Conservation (phyloP, 2,113 vertebrate species). For the Scomber japonicus region DNA sequence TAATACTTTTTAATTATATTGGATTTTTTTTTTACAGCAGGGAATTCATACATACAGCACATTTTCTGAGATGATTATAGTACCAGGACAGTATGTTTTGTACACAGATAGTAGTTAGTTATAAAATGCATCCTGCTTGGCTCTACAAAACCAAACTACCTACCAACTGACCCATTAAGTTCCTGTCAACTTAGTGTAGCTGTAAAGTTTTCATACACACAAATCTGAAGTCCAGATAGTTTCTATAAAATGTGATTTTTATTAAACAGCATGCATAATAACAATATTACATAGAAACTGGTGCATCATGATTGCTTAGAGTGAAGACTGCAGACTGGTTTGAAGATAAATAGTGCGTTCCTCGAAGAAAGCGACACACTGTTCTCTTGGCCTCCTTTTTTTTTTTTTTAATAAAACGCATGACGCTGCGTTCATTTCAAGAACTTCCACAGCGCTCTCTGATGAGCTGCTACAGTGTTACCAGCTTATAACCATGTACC, state of each 20-base stretch:
- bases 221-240: slow-evolving; percentile 21
- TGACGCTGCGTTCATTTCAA: slow-evolving; percentile 9
- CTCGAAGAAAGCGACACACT: slow-evolving; percentile 27
- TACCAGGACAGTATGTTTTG: too few species aligned
- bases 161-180: neutral
- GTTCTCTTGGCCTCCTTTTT: slow-evolving; percentile 45
- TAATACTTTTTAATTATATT: too few species aligned
- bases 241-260: slow-evolving; percentile 79
- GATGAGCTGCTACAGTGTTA: slow-evolving; percentile 22
- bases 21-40: too few species aligned
- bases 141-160: neutral
- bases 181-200: neutral
- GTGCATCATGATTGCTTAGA: slow-evolving; percentile 51
- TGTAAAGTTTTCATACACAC: neutral
- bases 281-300: slow-evolving; percentile 47
- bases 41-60: too few species aligned
- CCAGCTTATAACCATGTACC: neutral
- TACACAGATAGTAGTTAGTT: neutral
- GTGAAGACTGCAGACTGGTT: slow-evolving; percentile 45
- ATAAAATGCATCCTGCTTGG: neutral
- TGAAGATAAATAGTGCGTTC: slow-evolving; percentile 59
- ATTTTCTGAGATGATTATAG: too few species aligned
- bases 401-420: neutral
- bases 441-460: neutral
- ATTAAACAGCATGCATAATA: slow-evolving; percentile 73